Conservation (phyloP, 2,888 invertebrate species). For the Cosmia trapezina region DNA sequence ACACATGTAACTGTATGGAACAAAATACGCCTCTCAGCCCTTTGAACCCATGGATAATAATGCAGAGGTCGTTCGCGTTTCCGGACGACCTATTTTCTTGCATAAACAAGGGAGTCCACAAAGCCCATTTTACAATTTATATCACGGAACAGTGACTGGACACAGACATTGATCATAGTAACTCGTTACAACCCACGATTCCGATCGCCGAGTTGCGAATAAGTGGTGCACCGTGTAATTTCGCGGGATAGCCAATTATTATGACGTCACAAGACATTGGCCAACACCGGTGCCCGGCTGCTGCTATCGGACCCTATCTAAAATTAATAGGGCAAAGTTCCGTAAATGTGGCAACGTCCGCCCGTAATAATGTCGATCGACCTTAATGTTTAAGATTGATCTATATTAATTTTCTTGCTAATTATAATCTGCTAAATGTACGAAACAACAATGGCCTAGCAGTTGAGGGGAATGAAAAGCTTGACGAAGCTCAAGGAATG, state of each 20-base stretch:
- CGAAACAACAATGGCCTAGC: background rate
- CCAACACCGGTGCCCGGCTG: constrained; percentile 58
- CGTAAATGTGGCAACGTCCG: constrained; percentile 72
- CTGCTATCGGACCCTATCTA: constrained; percentile 70
- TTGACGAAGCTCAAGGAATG: constrained; percentile 34
- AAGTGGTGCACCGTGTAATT: constrained; percentile 69
- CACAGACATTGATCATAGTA: constrained; percentile 56
- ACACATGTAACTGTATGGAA: constrained; percentile 17
- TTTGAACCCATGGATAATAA: constrained; percentile 45
- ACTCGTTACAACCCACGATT: constrained; percentile 61
- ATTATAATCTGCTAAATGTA: constrained; percentile 34
- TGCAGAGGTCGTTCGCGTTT: constrained; percentile 43
- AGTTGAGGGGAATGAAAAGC: constrained; percentile 25
- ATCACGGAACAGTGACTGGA: constrained; percentile 50
- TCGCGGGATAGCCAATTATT: constrained; percentile 69
- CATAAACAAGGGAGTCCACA: constrained; percentile 53
- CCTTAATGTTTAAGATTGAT: constrained; percentile 56
- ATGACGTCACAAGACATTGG: constrained; percentile 69
- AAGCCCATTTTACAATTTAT: constrained; percentile 51
- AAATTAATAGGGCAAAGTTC: constrained; percentile 77
- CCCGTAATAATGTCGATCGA: constrained; percentile 51
- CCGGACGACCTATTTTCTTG: constrained; percentile 63
- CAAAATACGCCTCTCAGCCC: constrained; percentile 44
- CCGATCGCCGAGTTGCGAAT: constrained; percentile 64
- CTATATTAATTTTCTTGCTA: constrained; percentile 51